These are phyloP conservation scores for Shargacucullia verbasci DNA, from an alignment of 2,888 invertebrate species.

Conservation along the genomic window DNA sequence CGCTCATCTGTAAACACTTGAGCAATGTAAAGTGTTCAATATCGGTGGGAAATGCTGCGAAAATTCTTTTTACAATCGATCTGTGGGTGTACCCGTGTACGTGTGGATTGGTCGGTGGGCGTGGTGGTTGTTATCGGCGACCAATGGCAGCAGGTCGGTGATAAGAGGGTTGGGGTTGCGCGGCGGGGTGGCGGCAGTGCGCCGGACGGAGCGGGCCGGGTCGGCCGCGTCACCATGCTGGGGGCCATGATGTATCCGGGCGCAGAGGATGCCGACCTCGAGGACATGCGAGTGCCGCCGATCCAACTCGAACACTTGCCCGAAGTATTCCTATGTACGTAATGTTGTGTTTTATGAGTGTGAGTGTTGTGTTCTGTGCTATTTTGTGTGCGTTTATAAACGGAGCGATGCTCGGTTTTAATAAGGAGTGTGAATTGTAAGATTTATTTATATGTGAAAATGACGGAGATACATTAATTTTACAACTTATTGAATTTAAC, in stretches of 20 bases:
- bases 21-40: constrained; percentile 80
- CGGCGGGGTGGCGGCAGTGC: constrained; percentile 81
- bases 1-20: constrained; percentile 75
- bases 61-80: constrained; percentile 82
- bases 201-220: constrained; percentile 75
- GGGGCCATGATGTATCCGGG: constrained; percentile 88
- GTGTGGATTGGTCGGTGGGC: constrained; percentile 83
- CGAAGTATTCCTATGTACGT: constrained; percentile 93
- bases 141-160: constrained; percentile 78
- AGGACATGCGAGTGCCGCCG: constrained; percentile 92
- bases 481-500: background rate
- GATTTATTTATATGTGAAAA: constrained; percentile 5
- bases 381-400: constrained; percentile 44
- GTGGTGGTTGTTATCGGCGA: constrained; percentile 83
- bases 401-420: constrained; percentile 11
- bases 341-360: constrained; percentile 64
- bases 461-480: background rate
- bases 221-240: constrained; percentile 81
- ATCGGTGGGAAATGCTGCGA: constrained; percentile 78
- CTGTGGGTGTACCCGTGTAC: constrained; percentile 78
- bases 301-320: constrained; percentile 93
- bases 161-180: constrained; percentile 86
- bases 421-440: constrained; percentile 22
- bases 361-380: constrained; percentile 55
- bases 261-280: constrained; percentile 77